Evolutionary conservation across 2,113 vertebrate species (phyloP).

Genomic region (Protomyctophum bolini): DNA sequence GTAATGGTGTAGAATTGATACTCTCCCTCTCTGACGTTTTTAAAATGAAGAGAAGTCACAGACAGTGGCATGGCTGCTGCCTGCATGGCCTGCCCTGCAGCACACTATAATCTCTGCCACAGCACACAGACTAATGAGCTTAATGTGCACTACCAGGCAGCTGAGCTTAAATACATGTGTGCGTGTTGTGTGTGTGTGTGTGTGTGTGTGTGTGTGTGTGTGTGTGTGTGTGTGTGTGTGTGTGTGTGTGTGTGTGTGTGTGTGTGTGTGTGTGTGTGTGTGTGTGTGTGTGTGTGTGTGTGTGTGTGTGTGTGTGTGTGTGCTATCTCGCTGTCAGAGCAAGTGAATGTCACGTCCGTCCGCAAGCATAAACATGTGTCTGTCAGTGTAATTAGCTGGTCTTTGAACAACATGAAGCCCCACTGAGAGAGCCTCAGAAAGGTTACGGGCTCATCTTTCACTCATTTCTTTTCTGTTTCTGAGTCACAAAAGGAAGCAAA

Average conservation of each 20-base stretch:
- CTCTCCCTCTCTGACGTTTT: constrained; percentile 35
- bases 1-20: constrained; percentile 8
- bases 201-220: constrained; percentile 15
- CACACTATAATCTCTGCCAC: constrained; percentile 65
- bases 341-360: not conserved
- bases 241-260: constrained; percentile 1
- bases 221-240: not conserved
- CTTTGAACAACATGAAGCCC: constrained; percentile 26
- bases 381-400: constrained; percentile 6
- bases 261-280: not conserved
- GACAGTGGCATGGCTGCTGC: constrained; percentile 27
- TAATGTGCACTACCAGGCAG: constrained; percentile 71
- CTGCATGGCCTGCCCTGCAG: constrained; percentile 46
- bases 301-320: not conserved
- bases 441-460: constrained; percentile 12
- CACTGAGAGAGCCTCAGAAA: constrained; percentile 36
- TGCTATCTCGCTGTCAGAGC: not conserved
- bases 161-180: constrained; percentile 60
- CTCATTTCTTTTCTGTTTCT: constrained; percentile 3
- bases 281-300: not conserved
- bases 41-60: constrained; percentile 50
- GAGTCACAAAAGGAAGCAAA: too few relatives aligned
- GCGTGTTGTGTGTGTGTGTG: constrained; percentile 32
- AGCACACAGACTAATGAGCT: constrained; percentile 68
- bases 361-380: constrained; percentile 21